A percentile compares a stretch with the other conserved stretches of the same genome.
Conservation (phyloP, 1,140 invertebrate species). For the Drosophila micromelanica region DNA sequence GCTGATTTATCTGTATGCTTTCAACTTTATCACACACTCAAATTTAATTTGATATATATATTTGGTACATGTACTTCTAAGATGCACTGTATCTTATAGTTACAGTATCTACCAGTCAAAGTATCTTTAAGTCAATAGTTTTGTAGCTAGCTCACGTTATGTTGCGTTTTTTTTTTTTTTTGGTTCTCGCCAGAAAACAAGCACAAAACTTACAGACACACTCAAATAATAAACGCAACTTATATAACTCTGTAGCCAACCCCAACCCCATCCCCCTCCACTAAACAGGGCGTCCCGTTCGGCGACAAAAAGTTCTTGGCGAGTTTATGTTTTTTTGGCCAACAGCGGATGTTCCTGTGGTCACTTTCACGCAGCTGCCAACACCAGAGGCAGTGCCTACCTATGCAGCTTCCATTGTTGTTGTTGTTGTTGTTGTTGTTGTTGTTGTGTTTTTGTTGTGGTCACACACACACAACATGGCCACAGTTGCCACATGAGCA, state of each 20-base stretch:
- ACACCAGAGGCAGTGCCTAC: conserved; percentile 57
- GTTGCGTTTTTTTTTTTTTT: conserved; percentile 26
- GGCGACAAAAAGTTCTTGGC: conserved; percentile 65
- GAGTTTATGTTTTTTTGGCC: conserved; percentile 67
- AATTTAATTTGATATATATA: too few species aligned
- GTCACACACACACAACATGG: conserved; percentile 44
- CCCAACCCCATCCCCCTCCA: neutral
- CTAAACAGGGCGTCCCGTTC: conserved; percentile 34
- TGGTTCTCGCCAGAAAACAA: conserved; percentile 65
- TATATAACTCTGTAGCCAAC: conserved; percentile 64
- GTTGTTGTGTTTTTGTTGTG: conserved; percentile 44
- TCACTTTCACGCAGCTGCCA: conserved; percentile 76
- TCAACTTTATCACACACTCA: too few species aligned
- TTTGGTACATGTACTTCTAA: too few species aligned
- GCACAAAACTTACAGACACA: conserved; percentile 64
- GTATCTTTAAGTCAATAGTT: neutral
- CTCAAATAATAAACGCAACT: conserved; percentile 78
- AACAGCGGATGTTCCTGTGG: conserved; percentile 71
- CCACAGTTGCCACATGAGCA: conserved; percentile 71
- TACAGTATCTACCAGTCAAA: neutral
- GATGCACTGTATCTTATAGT: too few species aligned
- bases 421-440: conserved; percentile 13
- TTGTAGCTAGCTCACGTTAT: neutral
- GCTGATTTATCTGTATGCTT: too few species aligned
- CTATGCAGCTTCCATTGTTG: conserved; percentile 38